A percentile compares a stretch with the other conserved stretches of the same genome.
Conservation (phyloP, 2,797 vertebrate species). For the Acanthis flammea region DNA sequence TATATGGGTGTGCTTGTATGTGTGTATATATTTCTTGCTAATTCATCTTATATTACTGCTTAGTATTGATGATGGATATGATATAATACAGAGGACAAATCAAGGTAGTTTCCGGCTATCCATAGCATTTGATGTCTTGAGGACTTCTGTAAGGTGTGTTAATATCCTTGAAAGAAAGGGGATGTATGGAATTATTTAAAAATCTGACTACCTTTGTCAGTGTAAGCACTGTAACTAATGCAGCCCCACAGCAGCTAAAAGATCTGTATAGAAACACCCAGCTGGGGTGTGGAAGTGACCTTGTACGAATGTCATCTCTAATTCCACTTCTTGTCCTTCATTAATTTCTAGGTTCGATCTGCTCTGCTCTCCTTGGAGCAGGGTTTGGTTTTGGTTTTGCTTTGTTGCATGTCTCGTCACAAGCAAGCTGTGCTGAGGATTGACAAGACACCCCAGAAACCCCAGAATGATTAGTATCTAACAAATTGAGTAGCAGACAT, state of each 20-base stretch:
- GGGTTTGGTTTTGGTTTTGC: not conserved
- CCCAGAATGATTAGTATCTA: not conserved
- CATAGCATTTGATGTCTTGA: not conserved
- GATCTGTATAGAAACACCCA: not conserved
- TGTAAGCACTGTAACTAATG: not conserved
- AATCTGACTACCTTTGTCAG: not conserved
- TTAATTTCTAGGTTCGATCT: not conserved
- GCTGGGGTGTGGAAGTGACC: not conserved
- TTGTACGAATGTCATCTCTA: not conserved
- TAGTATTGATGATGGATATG: rapidly evolving
- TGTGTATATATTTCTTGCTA: not conserved
- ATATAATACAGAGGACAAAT: not conserved
- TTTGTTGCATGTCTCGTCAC: not conserved
- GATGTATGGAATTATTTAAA: not conserved
- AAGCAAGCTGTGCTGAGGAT: not conserved
- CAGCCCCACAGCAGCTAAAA: not conserved
- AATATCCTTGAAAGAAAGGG: not conserved
- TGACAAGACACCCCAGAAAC: not conserved
- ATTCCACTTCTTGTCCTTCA: not conserved
- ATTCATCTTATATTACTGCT: not conserved
- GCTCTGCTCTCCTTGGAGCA: not conserved
- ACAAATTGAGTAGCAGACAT: not conserved
- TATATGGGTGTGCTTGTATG: not conserved
- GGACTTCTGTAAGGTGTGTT: not conserved
- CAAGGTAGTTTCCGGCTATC: not conserved